Conservation (phyloP, 2,113 vertebrate genomes). For the Papio anubis region DNA sequence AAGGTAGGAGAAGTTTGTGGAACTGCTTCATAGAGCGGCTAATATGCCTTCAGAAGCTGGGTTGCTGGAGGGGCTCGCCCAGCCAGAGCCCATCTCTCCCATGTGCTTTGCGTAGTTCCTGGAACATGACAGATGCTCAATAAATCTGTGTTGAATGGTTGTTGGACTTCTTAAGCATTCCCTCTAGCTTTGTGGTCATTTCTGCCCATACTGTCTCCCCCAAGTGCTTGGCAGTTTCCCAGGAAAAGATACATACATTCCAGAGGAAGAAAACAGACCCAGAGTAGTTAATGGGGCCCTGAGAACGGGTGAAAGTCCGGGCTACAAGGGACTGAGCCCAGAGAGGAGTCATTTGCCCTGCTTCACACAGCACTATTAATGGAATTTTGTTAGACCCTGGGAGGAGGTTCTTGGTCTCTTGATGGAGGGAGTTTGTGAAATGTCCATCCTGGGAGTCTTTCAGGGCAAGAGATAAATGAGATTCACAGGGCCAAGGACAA, state of each 20-base stretch:
- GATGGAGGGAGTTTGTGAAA: background rate
- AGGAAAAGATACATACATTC: background rate
- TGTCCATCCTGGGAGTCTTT: background rate
- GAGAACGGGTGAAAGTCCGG: background rate
- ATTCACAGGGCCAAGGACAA: background rate
- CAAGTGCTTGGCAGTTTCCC: constrained; percentile 14
- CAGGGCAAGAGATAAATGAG: background rate
- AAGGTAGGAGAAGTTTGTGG: background rate
- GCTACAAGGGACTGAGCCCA: background rate
- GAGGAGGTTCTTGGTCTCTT: background rate
- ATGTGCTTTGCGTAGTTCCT: background rate
- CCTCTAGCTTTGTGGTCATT: constrained; percentile 59
- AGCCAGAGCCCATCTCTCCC: background rate
- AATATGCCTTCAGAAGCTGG: background rate
- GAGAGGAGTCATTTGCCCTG: background rate
- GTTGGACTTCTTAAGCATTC: constrained; percentile 54
- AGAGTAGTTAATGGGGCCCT: background rate
- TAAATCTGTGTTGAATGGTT: constrained; percentile 40
- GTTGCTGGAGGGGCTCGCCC: background rate
- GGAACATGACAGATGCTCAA: constrained; percentile 49
- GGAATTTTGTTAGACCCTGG: background rate
- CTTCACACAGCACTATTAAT: background rate
- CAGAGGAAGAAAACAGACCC: constrained; percentile 23
- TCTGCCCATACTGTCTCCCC: constrained; percentile 29
- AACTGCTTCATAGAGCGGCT: background rate